A percentile compares a stretch with the other conserved stretches of the same genome.
Conservation (phyloP, 2,888 invertebrate genomes). For the Drosophila atroscutellata region DNA sequence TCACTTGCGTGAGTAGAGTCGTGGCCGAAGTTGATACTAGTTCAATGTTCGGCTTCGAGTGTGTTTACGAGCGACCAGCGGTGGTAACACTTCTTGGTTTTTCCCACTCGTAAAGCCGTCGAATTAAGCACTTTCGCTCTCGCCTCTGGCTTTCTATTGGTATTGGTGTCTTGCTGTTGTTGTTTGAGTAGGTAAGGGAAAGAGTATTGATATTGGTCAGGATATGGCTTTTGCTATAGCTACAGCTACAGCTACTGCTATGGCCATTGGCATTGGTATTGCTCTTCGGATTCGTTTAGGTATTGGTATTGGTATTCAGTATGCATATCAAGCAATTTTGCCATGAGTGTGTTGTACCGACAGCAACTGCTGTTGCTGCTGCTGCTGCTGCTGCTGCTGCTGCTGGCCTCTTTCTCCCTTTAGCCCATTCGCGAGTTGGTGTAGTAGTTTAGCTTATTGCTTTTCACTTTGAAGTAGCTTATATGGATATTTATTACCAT, state of each 20-base stretch:
- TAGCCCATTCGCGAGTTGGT: constrained; percentile 45
- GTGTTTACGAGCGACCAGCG: constrained; percentile 5
- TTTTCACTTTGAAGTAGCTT: constrained; percentile 81
- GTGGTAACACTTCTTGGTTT: constrained; percentile 53
- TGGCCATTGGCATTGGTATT: constrained; percentile 16
- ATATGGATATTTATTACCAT: constrained; percentile 80
- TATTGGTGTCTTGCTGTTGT: constrained; percentile 31
- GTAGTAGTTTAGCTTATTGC: constrained; percentile 73
- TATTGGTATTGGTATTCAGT: constrained; percentile 16
- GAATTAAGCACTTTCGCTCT: constrained; percentile 61
- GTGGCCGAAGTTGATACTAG: constrained; percentile 22
- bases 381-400: constrained; percentile 18
- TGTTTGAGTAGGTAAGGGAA: constrained; percentile 23
- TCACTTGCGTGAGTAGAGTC: constrained; percentile 22
- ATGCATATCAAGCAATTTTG: constrained; percentile 47
- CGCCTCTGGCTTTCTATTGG: constrained; percentile 32
- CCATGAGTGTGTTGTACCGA: constrained; percentile 23
- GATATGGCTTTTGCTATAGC: constrained; percentile 4
- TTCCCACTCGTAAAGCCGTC: constrained; percentile 50
- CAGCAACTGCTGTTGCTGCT: constrained; percentile 18
- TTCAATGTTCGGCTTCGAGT: constrained; percentile 24
- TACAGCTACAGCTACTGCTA: constrained; percentile 5
- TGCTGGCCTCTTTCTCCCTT: neutral
- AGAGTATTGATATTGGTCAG: constrained; percentile 11
- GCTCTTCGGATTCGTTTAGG: constrained; percentile 3